A percentile compares a stretch with the other conserved stretches of the same genome.
These are phyloP conservation scores for Sterna hirundo DNA, from an alignment of 2,113 vertebrate genomes.

Conservation along the genomic window DNA sequence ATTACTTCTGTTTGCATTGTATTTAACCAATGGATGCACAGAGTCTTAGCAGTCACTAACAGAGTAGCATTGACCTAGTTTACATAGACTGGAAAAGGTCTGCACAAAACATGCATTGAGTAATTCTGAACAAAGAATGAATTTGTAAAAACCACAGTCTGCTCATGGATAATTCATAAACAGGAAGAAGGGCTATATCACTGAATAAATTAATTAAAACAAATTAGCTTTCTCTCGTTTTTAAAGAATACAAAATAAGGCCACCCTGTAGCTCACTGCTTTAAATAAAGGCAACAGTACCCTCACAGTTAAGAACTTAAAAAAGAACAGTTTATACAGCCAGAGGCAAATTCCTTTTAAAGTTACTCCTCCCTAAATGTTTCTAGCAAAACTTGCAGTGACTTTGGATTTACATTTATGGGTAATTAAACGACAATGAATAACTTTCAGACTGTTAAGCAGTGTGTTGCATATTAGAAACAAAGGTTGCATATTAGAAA, in stretches of 20 bases:
- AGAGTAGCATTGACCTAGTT: slow-evolving; percentile 37
- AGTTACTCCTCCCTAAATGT: neutral
- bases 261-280: neutral
- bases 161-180: slow-evolving; percentile 56
- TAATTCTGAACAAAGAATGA: slow-evolving; percentile 48
- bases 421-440: neutral
- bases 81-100: slow-evolving; percentile 23
- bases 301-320: slow-evolving; percentile 21
- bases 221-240: slow-evolving; percentile 48
- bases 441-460: neutral
- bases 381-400: neutral
- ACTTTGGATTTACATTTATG: neutral
- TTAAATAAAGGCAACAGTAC: slow-evolving; percentile 39
- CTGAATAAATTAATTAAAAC: slow-evolving; percentile 53
- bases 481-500: neutral
- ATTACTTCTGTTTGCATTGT: neutral
- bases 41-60: neutral
- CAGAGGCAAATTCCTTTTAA: neutral
- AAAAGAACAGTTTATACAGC: slow-evolving; percentile 5
- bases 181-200: slow-evolving; percentile 39
- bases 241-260: slow-evolving; percentile 39
- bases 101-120: slow-evolving; percentile 48
- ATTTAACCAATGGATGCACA: neutral
- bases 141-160: slow-evolving; percentile 31
- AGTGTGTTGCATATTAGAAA: neutral